Percentiles rank a stretch among this genome's conserved stretches.
Evolutionary conservation across 2,797 vertebrate genomes (phyloP).

Genomic region (Pseudomugil gertrudae): DNA sequence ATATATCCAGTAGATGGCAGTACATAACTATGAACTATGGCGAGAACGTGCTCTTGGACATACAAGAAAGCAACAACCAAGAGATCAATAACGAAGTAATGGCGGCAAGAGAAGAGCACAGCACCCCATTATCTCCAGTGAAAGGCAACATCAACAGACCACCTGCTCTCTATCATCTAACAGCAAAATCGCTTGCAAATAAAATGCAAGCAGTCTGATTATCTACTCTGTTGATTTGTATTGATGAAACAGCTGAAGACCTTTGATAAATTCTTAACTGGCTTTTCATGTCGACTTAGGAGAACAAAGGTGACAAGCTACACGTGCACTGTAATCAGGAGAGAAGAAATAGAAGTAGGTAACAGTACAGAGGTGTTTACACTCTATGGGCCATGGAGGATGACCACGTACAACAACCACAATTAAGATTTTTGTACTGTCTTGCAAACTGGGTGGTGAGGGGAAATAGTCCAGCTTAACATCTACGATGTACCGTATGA

Average conservation of each 20-base stretch:
- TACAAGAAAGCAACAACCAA: slow-evolving; percentile 69
- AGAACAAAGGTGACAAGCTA: slow-evolving; percentile 63
- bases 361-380: slow-evolving; percentile 26
- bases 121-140: slow-evolving; percentile 47
- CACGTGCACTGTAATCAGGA: slow-evolving; percentile 36
- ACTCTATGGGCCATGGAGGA: slow-evolving; percentile 7
- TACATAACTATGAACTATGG: slow-evolving; percentile 24
- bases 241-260: slow-evolving; percentile 17
- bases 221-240: slow-evolving; percentile 9
- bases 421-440: slow-evolving; percentile 24
- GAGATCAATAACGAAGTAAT: slow-evolving; percentile 81
- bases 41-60: slow-evolving; percentile 58
- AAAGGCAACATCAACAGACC: slow-evolving; percentile 34
- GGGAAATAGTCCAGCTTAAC: slow-evolving; percentile 17
- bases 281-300: slow-evolving; percentile 42
- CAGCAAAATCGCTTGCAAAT: slow-evolving; percentile 11
- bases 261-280: slow-evolving; percentile 28
- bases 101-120: slow-evolving; percentile 67
- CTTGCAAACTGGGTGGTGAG: not conserved
- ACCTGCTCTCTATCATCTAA: not conserved
- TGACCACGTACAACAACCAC: slow-evolving; percentile 37
- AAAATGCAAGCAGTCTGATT: slow-evolving; percentile 24
- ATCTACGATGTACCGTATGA: too few species aligned
- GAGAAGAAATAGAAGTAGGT: slow-evolving; percentile 31
- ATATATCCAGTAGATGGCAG: slow-evolving; percentile 70